These are phyloP conservation scores for Scartelaos histophorus DNA, from an alignment of 2,113 vertebrate genomes.

Conservation along the genomic window DNA sequence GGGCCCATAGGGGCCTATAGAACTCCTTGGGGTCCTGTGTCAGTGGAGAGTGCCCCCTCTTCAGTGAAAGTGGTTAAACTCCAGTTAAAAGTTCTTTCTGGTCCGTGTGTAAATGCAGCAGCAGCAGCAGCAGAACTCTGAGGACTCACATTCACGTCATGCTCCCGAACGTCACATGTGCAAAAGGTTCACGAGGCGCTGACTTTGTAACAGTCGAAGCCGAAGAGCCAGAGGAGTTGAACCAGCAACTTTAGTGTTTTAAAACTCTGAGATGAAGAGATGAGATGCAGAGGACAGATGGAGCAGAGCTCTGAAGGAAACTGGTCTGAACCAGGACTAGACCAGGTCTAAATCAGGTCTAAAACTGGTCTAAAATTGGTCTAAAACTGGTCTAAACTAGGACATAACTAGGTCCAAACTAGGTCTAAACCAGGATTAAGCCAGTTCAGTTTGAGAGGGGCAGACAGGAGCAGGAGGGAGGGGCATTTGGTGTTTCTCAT, in stretches of 20 bases:
- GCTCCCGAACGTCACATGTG: not conserved
- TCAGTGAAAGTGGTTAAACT: not conserved
- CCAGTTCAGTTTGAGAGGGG: not conserved
- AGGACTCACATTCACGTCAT: not conserved
- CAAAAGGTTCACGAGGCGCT: not conserved
- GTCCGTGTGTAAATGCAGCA: not conserved
- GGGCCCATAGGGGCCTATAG: too few relatives aligned
- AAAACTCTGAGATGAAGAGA: too few relatives aligned
- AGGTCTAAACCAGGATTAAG: not conserved
- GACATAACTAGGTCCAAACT: not conserved
- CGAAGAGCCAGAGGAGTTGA: not conserved
- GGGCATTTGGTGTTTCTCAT: too few relatives aligned
- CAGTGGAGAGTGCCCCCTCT: too few relatives aligned
- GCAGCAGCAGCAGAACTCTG: not conserved
- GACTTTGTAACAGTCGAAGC: not conserved
- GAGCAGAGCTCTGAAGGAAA: too few relatives aligned
- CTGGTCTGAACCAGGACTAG: too few relatives aligned
- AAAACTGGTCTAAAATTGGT: not conserved
- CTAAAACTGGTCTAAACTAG: not conserved
- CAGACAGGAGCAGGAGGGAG: too few relatives aligned
- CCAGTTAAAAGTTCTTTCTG: not conserved
- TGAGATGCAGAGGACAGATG: too few relatives aligned
- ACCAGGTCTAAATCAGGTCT: not conserved
- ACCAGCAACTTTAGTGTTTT: not conserved
- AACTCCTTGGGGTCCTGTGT: too few relatives aligned